Percentiles rank a stretch among this genome's conserved stretches.
phyloP scores from a whole-genome alignment of 2,888 invertebrate genomes.

The Dicycla oo region DNA sequence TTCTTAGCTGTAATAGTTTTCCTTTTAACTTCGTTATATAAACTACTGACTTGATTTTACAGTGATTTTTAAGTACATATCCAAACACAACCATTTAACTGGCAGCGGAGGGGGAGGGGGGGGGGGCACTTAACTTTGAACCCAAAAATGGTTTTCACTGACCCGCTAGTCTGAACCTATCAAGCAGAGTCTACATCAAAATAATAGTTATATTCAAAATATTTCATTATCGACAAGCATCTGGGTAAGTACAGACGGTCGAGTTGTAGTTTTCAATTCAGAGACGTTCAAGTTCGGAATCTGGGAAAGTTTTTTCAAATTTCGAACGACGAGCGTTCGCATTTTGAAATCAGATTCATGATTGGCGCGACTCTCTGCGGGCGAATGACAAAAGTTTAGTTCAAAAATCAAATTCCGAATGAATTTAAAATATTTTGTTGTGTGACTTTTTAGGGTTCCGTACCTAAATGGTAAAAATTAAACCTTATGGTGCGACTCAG shows the following conservation, averaged over 20 bases:
- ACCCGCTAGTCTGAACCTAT: neutral
- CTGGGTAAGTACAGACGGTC: conserved; percentile 4
- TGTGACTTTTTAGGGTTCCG: conserved; percentile 5
- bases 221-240: neutral
- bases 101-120: no score
- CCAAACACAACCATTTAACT: no score
- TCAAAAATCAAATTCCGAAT: conserved; percentile 43
- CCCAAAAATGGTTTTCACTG: no score
- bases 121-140: no score
- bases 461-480: no score
- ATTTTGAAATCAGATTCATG: conserved; percentile 59
- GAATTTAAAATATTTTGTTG: conserved; percentile 40
- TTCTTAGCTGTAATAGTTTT: no score
- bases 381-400: conserved; percentile 56
- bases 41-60: no score
- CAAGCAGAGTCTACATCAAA: neutral
- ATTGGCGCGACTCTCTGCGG: conserved; percentile 48
- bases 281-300: conserved; percentile 49
- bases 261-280: conserved; percentile 58
- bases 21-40: no score
- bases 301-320: conserved; percentile 57
- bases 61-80: no score
- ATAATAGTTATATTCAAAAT: neutral
- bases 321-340: conserved; percentile 38
- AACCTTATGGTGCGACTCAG: no score